A percentile compares a stretch with the other conserved stretches of the same genome.
These are phyloP conservation scores for Calonectris borealis DNA, from an alignment of 2,113 vertebrate genomes.

Conservation along the genomic window DNA sequence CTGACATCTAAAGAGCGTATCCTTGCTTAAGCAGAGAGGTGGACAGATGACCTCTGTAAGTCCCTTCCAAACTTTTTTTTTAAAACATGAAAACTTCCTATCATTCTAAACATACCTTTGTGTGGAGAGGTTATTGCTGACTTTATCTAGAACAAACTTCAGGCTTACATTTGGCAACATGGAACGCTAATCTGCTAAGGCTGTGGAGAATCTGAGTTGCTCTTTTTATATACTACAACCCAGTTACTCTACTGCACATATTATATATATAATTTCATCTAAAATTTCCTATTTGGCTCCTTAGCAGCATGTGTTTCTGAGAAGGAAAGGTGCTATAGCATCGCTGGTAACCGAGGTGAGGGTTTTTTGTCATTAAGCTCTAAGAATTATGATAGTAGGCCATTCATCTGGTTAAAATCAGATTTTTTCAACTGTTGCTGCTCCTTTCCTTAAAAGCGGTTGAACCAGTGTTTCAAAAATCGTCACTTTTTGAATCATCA, in stretches of 20 bases:
- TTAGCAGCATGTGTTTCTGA: not conserved
- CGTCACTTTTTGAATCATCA: not conserved
- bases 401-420: not conserved
- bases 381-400: not conserved
- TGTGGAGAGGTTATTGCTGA: not conserved
- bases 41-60: not conserved
- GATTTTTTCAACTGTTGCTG: not conserved
- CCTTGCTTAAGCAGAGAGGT: not conserved
- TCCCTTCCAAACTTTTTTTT: not conserved
- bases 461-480: not conserved
- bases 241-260: not conserved
- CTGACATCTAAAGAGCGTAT: not conserved
- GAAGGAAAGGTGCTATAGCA: not conserved
- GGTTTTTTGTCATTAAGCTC: not conserved
- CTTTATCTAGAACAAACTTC: not conserved
- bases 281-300: not conserved
- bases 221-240: not conserved
- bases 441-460: not conserved
- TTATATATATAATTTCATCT: not conserved
- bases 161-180: not conserved
- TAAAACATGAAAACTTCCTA: not conserved
- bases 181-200: not conserved
- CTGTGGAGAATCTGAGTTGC: not conserved
- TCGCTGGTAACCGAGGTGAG: not conserved
- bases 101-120: not conserved